Conservation (phyloP, 2,113 vertebrate genomes). For the Eulacestoma nigropectus region DNA sequence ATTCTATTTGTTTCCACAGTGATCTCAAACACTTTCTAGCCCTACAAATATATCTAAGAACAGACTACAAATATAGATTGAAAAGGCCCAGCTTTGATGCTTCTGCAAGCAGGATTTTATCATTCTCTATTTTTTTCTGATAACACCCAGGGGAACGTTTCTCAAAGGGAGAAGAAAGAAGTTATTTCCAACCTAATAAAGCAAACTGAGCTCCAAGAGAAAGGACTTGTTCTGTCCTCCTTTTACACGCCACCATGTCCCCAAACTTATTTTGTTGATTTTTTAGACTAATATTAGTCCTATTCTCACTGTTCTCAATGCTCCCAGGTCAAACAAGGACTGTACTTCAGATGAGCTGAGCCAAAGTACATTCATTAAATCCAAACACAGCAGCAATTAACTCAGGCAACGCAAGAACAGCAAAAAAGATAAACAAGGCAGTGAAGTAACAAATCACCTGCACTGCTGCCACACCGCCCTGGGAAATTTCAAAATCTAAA, state of each 20-base stretch:
- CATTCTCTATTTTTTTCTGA: background rate
- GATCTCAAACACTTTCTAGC: background rate
- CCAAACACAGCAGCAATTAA: constrained; percentile 2
- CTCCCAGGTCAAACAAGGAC: background rate
- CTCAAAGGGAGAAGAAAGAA: background rate
- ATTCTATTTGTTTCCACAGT: background rate
- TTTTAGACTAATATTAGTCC: background rate
- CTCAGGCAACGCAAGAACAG: background rate
- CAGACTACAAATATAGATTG: background rate
- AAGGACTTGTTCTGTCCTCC: background rate
- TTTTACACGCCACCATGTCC: background rate
- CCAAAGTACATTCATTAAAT: constrained; percentile 2
- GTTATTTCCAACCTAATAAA: constrained; percentile 7
- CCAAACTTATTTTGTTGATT: background rate
- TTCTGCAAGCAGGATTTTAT: background rate
- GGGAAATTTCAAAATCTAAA: background rate
- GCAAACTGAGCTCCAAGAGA: background rate
- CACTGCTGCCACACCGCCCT: background rate
- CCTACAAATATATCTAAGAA: background rate
- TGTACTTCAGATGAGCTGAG: background rate
- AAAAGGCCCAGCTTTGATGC: background rate
- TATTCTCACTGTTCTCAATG: background rate
- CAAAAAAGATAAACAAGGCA: background rate
- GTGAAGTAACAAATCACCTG: background rate
- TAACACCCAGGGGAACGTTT: background rate